Conservation (phyloP, 2,888 invertebrate species). For the Tipula confusa region DNA sequence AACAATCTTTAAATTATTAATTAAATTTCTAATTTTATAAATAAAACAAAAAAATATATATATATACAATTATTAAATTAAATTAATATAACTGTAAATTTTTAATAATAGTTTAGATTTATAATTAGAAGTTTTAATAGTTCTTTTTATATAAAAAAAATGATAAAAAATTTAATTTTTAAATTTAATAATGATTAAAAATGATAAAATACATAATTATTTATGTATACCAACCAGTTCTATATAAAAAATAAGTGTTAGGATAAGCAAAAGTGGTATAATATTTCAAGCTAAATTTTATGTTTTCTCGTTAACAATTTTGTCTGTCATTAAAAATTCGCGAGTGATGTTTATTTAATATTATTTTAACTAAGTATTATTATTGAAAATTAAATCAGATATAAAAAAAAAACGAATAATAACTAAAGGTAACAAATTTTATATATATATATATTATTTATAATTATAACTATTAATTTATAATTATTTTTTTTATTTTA, state of each 20-base stretch:
- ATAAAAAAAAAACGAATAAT: too few species aligned
- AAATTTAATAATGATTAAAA: slow-evolving; percentile 3
- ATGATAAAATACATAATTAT: neutral
- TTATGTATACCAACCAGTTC: neutral
- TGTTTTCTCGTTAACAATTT: neutral
- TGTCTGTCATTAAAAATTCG: neutral
- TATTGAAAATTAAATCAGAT: neutral
- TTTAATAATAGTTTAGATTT: slow-evolving; percentile 6
- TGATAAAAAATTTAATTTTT: neutral
- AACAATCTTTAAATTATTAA: slow-evolving; percentile 27
- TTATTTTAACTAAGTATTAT: neutral
- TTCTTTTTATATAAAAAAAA: neutral
- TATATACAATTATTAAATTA: neutral
- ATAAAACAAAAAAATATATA: neutral
- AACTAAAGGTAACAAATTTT: neutral
- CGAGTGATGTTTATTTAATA: neutral
- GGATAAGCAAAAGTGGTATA: neutral
- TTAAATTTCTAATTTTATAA: slow-evolving; percentile 29
- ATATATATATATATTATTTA: neutral
- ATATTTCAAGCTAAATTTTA: neutral
- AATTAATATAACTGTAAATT: slow-evolving; percentile 9
- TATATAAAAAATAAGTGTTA: neutral
- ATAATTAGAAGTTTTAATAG: slow-evolving; percentile 15
- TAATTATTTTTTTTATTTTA: too few species aligned
- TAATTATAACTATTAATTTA: too few species aligned